A percentile compares a stretch with the other conserved stretches of the same genome.
Evolutionary conservation across 2,888 invertebrate genomes (phyloP).

Genomic region (Chymomyza fuscimana): DNA sequence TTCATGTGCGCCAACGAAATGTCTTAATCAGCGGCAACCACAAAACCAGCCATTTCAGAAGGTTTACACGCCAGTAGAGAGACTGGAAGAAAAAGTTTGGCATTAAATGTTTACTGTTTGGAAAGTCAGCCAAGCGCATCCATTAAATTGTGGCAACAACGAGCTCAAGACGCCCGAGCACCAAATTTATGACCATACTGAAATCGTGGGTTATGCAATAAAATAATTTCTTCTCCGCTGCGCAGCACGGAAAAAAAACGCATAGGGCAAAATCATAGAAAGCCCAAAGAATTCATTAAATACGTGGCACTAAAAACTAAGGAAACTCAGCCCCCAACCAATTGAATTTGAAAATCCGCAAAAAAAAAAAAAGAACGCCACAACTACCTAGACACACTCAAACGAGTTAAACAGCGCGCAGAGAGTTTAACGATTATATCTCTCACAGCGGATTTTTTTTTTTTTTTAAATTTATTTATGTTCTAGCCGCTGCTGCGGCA

Average conservation of each 20-base stretch:
- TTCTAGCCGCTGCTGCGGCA: conserved; percentile 27
- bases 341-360: conserved; percentile 28
- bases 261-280: conserved; percentile 39
- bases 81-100: conserved; percentile 29
- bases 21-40: conserved; percentile 55
- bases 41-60: background rate
- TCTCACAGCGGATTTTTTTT: conserved; percentile 48
- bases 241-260: conserved; percentile 21
- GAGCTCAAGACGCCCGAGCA: conserved; percentile 61
- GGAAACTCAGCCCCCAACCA: background rate
- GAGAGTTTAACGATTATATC: conserved; percentile 57
- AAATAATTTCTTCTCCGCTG: conserved; percentile 53
- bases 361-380: conserved; percentile 3
- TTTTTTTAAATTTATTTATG: conserved; percentile 20
- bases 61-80: background rate
- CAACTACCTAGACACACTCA: conserved; percentile 8
- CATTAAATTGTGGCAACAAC: conserved; percentile 65
- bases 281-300: conserved; percentile 58
- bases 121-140: conserved; percentile 66
- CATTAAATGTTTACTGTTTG: conserved; percentile 67
- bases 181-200: conserved; percentile 64
- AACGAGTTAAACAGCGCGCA: conserved; percentile 28
- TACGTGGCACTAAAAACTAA: conserved; percentile 18
- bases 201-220: conserved; percentile 73
- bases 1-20: conserved; percentile 32